These are phyloP conservation scores for Platorchestia sp. DNA, from an alignment of 1,140 invertebrate species.

Conservation along the genomic window DNA sequence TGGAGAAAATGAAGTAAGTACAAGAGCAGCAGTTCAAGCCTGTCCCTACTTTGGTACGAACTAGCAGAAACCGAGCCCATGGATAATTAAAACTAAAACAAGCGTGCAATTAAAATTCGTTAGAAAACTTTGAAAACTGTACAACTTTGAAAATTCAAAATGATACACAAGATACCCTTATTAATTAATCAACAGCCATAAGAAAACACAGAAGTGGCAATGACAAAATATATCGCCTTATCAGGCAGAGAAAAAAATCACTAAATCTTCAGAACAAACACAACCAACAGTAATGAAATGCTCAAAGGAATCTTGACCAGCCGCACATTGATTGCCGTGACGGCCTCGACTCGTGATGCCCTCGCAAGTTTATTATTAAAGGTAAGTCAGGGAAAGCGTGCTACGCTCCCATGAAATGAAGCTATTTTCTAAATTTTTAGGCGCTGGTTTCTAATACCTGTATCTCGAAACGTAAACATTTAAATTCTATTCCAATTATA, in stretches of 20 bases:
- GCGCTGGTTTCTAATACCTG: too few species aligned
- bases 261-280: background rate
- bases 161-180: background rate
- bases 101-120: background rate
- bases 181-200: background rate
- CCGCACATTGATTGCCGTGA: background rate
- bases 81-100: background rate
- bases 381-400: background rate
- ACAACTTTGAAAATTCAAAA: background rate
- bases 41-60: background rate
- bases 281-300: background rate
- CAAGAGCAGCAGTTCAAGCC: background rate
- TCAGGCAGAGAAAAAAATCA: background rate
- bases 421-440: too few species aligned
- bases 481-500: background rate
- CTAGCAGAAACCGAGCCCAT: background rate
- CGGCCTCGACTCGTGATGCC: background rate
- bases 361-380: background rate
- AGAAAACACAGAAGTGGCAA: background rate
- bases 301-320: background rate
- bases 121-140: background rate
- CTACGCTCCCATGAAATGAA: too few species aligned
- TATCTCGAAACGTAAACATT: too few species aligned
- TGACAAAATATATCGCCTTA: background rate
- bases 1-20: background rate